phyloP scores from a whole-genome alignment of 2,797 vertebrate genomes.

The Gymnoscopelus braueri region DNA sequence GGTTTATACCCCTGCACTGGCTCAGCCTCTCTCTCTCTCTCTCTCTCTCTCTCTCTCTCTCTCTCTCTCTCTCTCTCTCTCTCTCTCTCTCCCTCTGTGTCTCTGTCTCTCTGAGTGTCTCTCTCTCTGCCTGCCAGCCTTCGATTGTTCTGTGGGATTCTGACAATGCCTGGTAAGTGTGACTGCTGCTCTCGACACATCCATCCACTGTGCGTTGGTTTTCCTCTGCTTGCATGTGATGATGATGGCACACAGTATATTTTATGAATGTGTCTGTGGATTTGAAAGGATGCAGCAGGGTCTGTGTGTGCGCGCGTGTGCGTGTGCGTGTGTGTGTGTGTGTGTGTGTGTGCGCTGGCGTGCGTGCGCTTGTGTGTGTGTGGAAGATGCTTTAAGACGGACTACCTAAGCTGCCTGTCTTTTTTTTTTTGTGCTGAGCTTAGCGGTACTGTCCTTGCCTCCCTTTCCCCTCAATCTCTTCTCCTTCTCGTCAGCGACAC shows the following conservation, averaged over 20 bases:
- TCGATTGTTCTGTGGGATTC: slow-evolving; percentile 66
- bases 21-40: slow-evolving; percentile 9
- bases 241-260: background rate
- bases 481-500: slow-evolving; percentile 42
- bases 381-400: slow-evolving; percentile 48
- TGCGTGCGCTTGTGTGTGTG: slow-evolving; percentile 15
- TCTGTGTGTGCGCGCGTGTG: slow-evolving; percentile 4
- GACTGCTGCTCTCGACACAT: slow-evolving; percentile 56
- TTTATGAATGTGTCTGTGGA: slow-evolving; percentile 2
- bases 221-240: background rate
- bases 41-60: slow-evolving; percentile 4
- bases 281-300: background rate
- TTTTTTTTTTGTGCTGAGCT: slow-evolving; percentile 39
- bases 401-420: slow-evolving; percentile 42
- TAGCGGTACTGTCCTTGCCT: slow-evolving; percentile 55
- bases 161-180: slow-evolving; percentile 81
- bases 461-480: slow-evolving; percentile 37
- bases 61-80: slow-evolving; percentile 44
- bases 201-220: slow-evolving; percentile 48
- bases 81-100: slow-evolving; percentile 26
- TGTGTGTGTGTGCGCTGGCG: no score
- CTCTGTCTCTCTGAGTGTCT: slow-evolving; percentile 43
- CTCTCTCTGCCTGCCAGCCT: slow-evolving; percentile 52
- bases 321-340: slow-evolving; percentile 15
- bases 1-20: slow-evolving; percentile 5